These are phyloP conservation scores for Talpa occidentalis DNA, from an alignment of 2,113 vertebrate species.

Conservation along the genomic window DNA sequence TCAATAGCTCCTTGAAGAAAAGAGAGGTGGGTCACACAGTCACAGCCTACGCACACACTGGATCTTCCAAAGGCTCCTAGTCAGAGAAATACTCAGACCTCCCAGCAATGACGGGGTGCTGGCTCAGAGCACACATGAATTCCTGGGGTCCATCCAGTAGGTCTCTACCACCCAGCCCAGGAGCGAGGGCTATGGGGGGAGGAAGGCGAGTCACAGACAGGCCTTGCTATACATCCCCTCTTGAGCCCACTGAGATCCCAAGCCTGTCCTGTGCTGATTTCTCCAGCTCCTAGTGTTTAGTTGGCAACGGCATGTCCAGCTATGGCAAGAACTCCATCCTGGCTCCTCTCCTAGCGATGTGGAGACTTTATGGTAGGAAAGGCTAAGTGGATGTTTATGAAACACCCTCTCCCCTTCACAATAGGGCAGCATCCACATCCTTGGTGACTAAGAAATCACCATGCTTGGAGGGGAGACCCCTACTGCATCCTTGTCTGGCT, in stretches of 20 bases:
- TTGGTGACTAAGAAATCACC: not conserved
- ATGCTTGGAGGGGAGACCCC: not conserved
- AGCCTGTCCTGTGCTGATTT: not conserved
- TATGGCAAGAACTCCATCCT: not conserved
- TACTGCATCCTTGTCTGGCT: not conserved
- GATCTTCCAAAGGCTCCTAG: not conserved
- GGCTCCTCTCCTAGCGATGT: not conserved
- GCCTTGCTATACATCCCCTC: rapidly evolving
- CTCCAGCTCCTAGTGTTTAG: not conserved
- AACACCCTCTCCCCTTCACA: not conserved
- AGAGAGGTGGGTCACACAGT: not conserved
- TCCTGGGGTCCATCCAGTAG: not conserved
- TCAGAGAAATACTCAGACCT: not conserved
- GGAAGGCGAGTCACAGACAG: not conserved
- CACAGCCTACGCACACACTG: not conserved
- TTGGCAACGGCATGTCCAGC: not conserved
- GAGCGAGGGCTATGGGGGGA: not conserved
- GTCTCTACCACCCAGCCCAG: not conserved
- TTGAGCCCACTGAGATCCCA: not conserved
- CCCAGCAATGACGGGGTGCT: not conserved
- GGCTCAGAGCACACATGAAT: not conserved
- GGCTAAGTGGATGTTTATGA: not conserved
- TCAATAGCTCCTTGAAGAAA: not conserved
- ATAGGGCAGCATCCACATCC: not conserved
- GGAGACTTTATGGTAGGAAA: not conserved